phyloP scores from a whole-genome alignment of 2,113 vertebrate species.

The Alexandromys fortis region DNA sequence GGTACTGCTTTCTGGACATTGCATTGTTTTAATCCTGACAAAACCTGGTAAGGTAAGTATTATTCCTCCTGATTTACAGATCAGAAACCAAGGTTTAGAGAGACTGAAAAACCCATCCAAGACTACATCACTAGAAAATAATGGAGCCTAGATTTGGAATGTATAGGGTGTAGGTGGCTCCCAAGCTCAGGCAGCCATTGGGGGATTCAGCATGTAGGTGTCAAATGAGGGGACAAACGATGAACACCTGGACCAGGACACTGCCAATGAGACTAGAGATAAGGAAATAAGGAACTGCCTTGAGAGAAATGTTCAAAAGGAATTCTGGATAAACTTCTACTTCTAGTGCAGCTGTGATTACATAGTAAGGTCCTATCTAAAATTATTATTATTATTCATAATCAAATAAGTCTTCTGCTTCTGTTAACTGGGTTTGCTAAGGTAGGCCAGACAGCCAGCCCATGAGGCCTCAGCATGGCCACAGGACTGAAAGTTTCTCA shows the following conservation, averaged over 20 bases:
- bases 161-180: background rate
- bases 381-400: background rate
- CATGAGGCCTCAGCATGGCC: background rate
- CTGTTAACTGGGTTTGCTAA: background rate
- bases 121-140: no score
- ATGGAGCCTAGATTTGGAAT: background rate
- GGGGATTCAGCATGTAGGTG: background rate
- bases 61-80: background rate
- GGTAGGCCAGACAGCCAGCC: background rate
- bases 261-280: background rate
- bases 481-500: no score
- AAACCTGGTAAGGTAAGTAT: background rate
- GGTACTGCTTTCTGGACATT: background rate
- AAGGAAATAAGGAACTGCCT: background rate
- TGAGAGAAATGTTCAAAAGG: background rate
- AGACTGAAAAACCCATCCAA: background rate
- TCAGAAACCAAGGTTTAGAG: background rate
- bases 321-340: background rate
- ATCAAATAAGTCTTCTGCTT: background rate
- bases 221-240: background rate
- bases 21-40: background rate
- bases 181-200: fast-evolving
- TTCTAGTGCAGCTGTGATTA: background rate
- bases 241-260: background rate
- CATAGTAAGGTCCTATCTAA: background rate